phyloP scores from a whole-genome alignment of 1,140 invertebrate genomes.

The Xylocopa sonorina region DNA sequence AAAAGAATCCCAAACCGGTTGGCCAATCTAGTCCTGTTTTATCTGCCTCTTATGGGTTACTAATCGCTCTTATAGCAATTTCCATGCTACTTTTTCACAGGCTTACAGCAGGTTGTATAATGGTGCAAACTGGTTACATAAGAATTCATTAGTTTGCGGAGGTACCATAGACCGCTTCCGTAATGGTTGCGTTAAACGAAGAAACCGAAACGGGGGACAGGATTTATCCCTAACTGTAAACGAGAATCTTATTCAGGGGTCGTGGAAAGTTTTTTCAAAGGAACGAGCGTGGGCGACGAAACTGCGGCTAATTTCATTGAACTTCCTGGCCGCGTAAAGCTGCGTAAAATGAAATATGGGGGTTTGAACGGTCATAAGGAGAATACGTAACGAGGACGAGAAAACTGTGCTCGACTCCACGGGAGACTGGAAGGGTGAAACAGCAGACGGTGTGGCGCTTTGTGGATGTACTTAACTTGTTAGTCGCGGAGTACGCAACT shows the following conservation, averaged over 20 bases:
- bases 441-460: conserved; percentile 53
- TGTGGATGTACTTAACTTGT: conserved; percentile 39
- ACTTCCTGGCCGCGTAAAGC: conserved; percentile 72
- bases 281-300: too few species aligned
- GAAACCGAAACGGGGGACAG: too few species aligned
- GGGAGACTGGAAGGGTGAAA: conserved; percentile 57
- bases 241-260: too few species aligned
- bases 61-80: conserved; percentile 23
- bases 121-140: conserved; percentile 9
- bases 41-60: neutral
- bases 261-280: too few species aligned
- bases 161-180: neutral
- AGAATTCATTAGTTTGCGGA: neutral
- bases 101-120: conserved; percentile 18
- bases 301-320: conserved; percentile 79
- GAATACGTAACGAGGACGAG: conserved; percentile 74
- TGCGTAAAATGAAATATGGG: conserved; percentile 71
- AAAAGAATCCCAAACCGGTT: too few species aligned
- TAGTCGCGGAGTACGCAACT: conserved; percentile 20
- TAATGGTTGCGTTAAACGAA: conserved; percentile 1
- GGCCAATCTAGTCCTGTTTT: neutral
- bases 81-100: neutral
- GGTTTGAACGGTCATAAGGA: conserved; percentile 65
- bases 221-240: too few species aligned
- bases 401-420: conserved; percentile 54